Conservation (phyloP, 2,797 vertebrate species). For the Enteromius trimaculatus region DNA sequence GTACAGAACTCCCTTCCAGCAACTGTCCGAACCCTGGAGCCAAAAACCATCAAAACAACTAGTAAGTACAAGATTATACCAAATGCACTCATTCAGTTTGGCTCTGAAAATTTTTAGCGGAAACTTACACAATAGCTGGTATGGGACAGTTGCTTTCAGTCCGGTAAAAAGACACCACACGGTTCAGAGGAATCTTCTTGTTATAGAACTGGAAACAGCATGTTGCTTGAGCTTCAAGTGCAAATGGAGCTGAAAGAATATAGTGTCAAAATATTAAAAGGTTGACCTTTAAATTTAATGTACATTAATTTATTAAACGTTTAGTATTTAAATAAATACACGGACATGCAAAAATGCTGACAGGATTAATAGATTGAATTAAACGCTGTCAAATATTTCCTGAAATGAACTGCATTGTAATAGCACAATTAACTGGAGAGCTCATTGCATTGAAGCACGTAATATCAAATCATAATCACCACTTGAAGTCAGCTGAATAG, state of each 20-base stretch:
- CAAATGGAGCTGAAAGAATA: background rate
- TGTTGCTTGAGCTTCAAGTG: accelerated
- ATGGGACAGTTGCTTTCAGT: constrained; percentile 18
- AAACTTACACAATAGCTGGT: constrained; percentile 34
- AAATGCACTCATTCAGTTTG: background rate
- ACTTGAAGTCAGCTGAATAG: constrained; percentile 20
- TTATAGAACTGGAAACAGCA: constrained; percentile 1
- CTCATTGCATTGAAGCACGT: no score
- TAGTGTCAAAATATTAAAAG: background rate
- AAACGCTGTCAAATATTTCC: background rate
- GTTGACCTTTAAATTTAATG: background rate
- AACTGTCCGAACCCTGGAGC: constrained; percentile 32
- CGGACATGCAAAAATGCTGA: background rate
- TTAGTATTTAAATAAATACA: background rate
- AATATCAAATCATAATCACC: constrained; percentile 1
- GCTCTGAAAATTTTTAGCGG: background rate
- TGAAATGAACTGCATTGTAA: background rate
- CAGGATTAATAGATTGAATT: background rate
- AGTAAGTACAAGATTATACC: background rate
- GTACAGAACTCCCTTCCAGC: constrained; percentile 24
- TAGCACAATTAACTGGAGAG: background rate
- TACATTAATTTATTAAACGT: background rate
- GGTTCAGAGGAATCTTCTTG: background rate
- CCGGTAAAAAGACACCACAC: background rate
- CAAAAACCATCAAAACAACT: background rate